These are phyloP conservation scores for Anoplophora glabripennis DNA, from an alignment of 1,140 invertebrate species.

Conservation along the genomic window DNA sequence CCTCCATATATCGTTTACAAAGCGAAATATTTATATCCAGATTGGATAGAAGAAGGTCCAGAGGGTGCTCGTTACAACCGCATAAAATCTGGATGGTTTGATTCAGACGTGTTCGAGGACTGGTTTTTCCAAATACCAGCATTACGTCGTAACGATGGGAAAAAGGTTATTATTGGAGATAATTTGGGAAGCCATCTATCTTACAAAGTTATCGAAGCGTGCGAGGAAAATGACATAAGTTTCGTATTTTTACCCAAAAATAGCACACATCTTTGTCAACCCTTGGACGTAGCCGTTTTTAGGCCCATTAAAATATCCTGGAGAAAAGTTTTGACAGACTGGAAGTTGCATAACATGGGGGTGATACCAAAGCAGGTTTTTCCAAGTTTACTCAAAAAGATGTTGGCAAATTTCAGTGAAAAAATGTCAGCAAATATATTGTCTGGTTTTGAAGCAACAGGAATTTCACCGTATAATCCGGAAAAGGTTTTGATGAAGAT, in stretches of 20 bases:
- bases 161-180: constrained; percentile 3
- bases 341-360: not conserved
- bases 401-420: too few relatives aligned
- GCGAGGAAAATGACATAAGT: constrained; percentile 6
- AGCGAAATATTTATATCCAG: constrained; percentile 40
- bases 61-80: constrained; percentile 41
- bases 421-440: too few relatives aligned
- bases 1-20: constrained; percentile 48
- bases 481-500: not conserved
- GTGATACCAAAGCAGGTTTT: too few relatives aligned
- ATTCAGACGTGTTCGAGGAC: constrained; percentile 41
- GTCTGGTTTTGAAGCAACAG: too few relatives aligned
- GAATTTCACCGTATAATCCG: not conserved
- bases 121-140: constrained; percentile 35
- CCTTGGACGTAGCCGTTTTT: constrained; percentile 1
- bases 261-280: constrained; percentile 3
- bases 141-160: not conserved
- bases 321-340: not conserved
- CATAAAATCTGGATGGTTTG: constrained; percentile 45
- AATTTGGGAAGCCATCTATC: constrained; percentile 1
- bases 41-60: constrained; percentile 46
- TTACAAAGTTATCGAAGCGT: not conserved
- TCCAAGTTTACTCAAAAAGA: too few relatives aligned
- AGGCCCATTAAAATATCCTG: too few relatives aligned
- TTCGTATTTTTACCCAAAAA: not conserved